A percentile compares a stretch with the other conserved stretches of the same genome.
These are phyloP conservation scores for Catocala nupta DNA, from an alignment of 2,888 invertebrate species.

Conservation along the genomic window DNA sequence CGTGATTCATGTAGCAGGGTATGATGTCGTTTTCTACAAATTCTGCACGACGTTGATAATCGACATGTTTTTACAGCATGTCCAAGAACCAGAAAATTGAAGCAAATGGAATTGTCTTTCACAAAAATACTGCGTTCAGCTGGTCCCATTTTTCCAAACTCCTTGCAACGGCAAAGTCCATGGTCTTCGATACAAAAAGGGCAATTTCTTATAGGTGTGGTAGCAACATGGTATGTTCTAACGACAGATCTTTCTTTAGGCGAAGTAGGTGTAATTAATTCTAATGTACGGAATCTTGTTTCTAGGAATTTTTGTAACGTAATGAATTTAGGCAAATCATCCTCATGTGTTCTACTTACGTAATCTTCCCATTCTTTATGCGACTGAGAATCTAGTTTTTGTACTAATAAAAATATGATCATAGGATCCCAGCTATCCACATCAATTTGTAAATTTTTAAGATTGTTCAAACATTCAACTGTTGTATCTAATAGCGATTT, in stretches of 20 bases:
- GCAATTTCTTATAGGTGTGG: conserved; percentile 2
- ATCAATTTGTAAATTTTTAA: conserved; percentile 6
- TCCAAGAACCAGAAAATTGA: conserved; percentile 10
- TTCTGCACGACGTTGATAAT: background rate
- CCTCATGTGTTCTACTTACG: background rate
- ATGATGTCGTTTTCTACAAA: conserved; percentile 10
- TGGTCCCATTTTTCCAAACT: conserved; percentile 8
- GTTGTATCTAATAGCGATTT: conserved; percentile 10
- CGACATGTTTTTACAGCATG: conserved; percentile 12
- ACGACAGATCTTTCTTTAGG: background rate
- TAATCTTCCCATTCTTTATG: conserved; percentile 16
- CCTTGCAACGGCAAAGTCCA: conserved; percentile 3
- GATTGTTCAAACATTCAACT: conserved; percentile 1
- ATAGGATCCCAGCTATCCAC: conserved; percentile 14
- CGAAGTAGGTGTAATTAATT: background rate
- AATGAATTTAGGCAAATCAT: background rate
- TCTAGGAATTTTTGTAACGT: conserved; percentile 8
- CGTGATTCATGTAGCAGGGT: conserved; percentile 10
- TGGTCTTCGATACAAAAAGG: conserved; percentile 6
- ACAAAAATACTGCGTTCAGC: conserved; percentile 1
- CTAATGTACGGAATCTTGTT: conserved; percentile 8
- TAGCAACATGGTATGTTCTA: conserved; percentile 4
- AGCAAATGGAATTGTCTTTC: conserved; percentile 4
- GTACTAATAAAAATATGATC: conserved; percentile 14
- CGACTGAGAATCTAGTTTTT: conserved; percentile 11